These are phyloP conservation scores for Cynaeus angustus DNA, from an alignment of 2,888 invertebrate genomes.

Conservation along the genomic window DNA sequence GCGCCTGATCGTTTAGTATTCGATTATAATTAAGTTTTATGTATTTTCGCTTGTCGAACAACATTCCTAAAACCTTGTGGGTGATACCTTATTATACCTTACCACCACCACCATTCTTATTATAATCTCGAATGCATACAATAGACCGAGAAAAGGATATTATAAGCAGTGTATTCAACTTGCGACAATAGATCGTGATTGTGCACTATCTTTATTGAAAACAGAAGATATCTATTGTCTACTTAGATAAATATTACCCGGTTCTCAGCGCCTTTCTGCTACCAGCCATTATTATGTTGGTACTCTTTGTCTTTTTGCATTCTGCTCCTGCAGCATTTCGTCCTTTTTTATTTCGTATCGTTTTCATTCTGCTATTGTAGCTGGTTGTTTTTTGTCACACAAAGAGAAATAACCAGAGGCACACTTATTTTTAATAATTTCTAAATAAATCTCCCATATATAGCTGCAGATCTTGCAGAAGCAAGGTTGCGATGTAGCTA, in stretches of 20 bases:
- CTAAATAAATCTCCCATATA: slow-evolving; percentile 1
- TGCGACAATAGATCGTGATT: slow-evolving; percentile 68
- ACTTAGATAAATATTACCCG: slow-evolving; percentile 67
- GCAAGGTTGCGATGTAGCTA: background rate
- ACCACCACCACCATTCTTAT: slow-evolving; percentile 35
- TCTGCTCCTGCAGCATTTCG: slow-evolving; percentile 16
- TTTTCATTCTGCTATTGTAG: slow-evolving; percentile 11
- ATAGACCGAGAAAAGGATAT: slow-evolving; percentile 44
- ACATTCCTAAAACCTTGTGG: slow-evolving; percentile 44
- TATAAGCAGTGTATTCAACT: slow-evolving; percentile 62
- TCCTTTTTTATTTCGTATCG: slow-evolving; percentile 17
- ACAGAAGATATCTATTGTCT: slow-evolving; percentile 67
- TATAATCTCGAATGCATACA: slow-evolving; percentile 44
- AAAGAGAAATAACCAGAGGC: slow-evolving; percentile 6
- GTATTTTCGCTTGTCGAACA: slow-evolving; percentile 53
- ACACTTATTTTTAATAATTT: slow-evolving; percentile 4
- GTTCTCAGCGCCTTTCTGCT: slow-evolving; percentile 63
- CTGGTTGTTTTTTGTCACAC: slow-evolving; percentile 4
- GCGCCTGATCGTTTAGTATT: slow-evolving; percentile 49
- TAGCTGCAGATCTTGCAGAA: slow-evolving; percentile 1
- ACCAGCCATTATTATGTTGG: slow-evolving; percentile 59
- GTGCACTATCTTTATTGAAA: slow-evolving; percentile 67
- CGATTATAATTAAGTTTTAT: slow-evolving; percentile 55
- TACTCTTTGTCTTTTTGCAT: slow-evolving; percentile 55
- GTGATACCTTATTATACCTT: slow-evolving; percentile 41